Conservation (phyloP, 1,140 invertebrate species). For the Ctenoplectra terminalis region DNA sequence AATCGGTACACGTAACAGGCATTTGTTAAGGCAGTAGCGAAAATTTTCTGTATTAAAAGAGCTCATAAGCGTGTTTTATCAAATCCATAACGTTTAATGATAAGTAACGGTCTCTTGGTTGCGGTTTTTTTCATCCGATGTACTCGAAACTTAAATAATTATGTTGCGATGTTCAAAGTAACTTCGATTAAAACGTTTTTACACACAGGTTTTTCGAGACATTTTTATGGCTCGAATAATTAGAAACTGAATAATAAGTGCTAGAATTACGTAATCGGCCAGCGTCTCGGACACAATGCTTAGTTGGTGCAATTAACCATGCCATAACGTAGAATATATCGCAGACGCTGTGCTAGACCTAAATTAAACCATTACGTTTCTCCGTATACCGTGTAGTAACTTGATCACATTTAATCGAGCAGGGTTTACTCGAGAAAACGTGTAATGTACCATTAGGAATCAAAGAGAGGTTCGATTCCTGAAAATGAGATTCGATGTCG, state of each 20-base stretch:
- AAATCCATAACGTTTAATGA: background rate
- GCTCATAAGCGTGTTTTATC: background rate
- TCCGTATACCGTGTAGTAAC: background rate
- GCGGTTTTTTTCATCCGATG: no score
- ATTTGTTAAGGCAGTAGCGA: background rate
- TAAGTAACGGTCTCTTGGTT: background rate
- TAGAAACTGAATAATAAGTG: slow-evolving; percentile 27
- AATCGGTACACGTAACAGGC: slow-evolving; percentile 10
- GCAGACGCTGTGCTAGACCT: background rate
- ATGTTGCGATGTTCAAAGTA: background rate
- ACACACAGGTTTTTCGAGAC: no score
- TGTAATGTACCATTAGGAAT: background rate
- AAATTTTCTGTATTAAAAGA: background rate
- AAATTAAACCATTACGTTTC: slow-evolving; percentile 52
- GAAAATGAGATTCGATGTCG: background rate
- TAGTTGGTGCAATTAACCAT: slow-evolving; percentile 16
- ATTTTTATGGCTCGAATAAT: background rate
- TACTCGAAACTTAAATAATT: background rate
- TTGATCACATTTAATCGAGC: background rate
- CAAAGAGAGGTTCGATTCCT: background rate
- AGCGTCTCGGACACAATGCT: slow-evolving; percentile 22
- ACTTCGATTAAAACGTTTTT: background rate
- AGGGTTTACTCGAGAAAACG: background rate
- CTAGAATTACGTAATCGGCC: slow-evolving; percentile 25
- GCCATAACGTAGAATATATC: slow-evolving; percentile 11